These are phyloP conservation scores for Todiramphus chloris DNA, from an alignment of 2,113 vertebrate species.

Conservation along the genomic window DNA sequence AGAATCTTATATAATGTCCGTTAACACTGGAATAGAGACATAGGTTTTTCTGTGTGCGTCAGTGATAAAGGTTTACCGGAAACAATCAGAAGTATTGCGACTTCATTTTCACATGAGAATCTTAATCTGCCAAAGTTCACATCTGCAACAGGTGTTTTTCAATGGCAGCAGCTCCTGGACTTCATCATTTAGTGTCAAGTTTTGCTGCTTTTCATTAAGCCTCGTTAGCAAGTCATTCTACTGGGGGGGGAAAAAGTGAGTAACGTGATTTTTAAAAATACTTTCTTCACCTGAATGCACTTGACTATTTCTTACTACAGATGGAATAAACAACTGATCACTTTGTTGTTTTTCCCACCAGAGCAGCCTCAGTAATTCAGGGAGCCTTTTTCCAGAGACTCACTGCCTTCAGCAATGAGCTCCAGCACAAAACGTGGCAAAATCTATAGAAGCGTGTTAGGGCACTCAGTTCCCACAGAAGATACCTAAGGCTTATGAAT, in stretches of 20 bases:
- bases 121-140: not conserved
- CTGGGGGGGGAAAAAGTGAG: too few relatives aligned
- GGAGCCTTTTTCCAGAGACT: not conserved
- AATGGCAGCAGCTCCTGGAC: not conserved
- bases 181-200: not conserved
- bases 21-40: not conserved
- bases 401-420: not conserved
- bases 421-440: not conserved
- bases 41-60: not conserved
- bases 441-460: not conserved
- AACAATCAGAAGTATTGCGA: not conserved
- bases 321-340: not conserved
- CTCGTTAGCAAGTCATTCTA: not conserved
- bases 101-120: not conserved
- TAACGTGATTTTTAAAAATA: not conserved
- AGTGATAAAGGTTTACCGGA: not conserved
- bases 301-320: not conserved
- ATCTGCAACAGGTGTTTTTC: not conserved
- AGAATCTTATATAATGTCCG: fast-evolving
- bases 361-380: not conserved
- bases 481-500: not conserved
- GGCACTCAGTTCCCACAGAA: not conserved
- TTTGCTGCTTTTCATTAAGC: not conserved
- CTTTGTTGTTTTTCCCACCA: not conserved
- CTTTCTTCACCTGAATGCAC: not conserved